A percentile compares a stretch with the other conserved stretches of the same genome.
Evolutionary conservation across 2,888 invertebrate species (phyloP).

Genomic region (Euzophera pinguis): DNA sequence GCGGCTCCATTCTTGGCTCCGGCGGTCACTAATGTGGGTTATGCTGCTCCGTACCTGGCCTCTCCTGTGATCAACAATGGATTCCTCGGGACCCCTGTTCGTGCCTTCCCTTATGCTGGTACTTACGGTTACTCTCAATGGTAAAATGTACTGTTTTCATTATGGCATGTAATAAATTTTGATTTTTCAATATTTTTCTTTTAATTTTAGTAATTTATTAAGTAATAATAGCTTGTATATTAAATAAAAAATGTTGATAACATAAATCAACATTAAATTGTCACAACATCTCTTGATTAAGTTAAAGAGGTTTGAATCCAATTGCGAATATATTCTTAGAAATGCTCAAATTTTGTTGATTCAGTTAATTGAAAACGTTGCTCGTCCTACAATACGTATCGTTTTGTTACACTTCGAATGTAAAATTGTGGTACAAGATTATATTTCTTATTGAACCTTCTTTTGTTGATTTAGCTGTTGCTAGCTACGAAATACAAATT

Average conservation of each 20-base stretch:
- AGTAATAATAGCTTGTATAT: neutral
- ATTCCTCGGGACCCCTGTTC: neutral
- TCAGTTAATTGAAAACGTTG: neutral
- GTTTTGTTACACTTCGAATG: no score
- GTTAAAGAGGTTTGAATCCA: neutral
- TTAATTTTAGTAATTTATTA: neutral
- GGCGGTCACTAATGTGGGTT: neutral
- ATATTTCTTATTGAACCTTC: no score
- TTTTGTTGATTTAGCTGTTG: no score
- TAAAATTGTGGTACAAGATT: no score
- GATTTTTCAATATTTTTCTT: neutral
- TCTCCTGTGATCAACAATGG: neutral
- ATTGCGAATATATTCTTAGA: neutral
- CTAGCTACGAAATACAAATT: no score
- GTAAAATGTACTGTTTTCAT: neutral
- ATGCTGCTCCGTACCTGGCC: neutral
- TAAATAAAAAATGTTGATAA: no score
- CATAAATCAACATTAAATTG: neutral
- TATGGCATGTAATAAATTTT: neutral
- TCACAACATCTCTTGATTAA: neutral
- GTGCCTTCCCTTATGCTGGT: neutral
- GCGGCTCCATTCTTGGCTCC: constrained; percentile 25
- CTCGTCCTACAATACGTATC: neutral
- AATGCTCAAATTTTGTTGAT: neutral
- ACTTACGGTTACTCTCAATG: neutral